Conservation (phyloP, 2,797 vertebrate genomes). For the Leptodactylus fallax region DNA sequence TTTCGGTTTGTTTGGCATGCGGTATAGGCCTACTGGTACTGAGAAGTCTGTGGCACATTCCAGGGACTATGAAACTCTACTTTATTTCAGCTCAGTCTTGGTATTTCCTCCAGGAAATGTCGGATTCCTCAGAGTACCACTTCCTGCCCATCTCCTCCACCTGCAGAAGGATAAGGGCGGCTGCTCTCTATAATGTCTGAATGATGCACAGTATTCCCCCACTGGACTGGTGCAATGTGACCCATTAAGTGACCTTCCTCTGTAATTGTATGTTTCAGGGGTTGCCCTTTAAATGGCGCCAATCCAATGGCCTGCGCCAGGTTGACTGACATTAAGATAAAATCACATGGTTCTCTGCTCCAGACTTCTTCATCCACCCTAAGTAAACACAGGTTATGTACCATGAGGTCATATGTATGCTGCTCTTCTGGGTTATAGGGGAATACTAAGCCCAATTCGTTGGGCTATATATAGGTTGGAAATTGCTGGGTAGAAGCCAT, state of each 20-base stretch:
- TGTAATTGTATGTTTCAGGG: neutral
- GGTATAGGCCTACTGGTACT: no score
- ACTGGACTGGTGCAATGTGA: neutral
- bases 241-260: neutral
- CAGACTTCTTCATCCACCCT: conserved; percentile 1
- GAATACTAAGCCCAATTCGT: neutral
- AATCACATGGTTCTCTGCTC: neutral
- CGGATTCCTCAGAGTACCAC: conserved; percentile 28
- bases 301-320: neutral
- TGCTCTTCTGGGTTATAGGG: neutral
- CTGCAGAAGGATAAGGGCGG: conserved; percentile 2
- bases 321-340: neutral
- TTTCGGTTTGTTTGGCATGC: no score
- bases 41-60: conserved; percentile 3
- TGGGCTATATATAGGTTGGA: neutral
- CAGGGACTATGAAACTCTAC: conserved; percentile 16
- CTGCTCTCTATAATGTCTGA: neutral
- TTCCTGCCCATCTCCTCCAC: conserved; percentile 42
- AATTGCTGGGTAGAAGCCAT: neutral
- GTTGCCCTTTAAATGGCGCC: neutral
- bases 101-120: conserved; percentile 57
- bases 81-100: conserved; percentile 29
- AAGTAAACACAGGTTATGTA: conserved; percentile 19
- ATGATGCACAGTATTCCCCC: no score
- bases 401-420: neutral